Conservation (phyloP, 2,888 invertebrate genomes). For the Drosophila helvetica region DNA sequence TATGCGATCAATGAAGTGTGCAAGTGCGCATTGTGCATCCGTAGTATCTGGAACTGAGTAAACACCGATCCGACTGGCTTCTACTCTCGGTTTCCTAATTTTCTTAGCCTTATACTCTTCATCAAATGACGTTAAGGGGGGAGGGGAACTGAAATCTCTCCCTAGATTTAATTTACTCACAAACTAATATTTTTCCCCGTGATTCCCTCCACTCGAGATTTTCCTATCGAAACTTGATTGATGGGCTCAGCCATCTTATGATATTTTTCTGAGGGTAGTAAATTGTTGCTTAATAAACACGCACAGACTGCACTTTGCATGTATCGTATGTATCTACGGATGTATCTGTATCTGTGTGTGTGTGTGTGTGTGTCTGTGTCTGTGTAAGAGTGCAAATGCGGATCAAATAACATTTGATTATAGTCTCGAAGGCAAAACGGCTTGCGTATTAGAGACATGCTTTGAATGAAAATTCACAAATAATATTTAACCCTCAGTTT, state of each 20-base stretch:
- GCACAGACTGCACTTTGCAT: neutral
- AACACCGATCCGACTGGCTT: too few species aligned
- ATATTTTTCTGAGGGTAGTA: neutral
- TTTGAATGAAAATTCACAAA: neutral
- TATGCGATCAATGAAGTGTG: slow-evolving; percentile 43
- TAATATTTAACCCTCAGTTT: neutral
- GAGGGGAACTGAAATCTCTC: too few species aligned
- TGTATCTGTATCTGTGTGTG: neutral
- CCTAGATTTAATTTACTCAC: too few species aligned
- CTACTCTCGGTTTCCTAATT: neutral
- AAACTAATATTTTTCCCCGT: neutral
- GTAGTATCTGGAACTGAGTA: neutral
- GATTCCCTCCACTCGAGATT: neutral
- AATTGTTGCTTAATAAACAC: neutral
- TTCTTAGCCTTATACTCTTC: too few species aligned
- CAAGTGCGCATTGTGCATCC: slow-evolving; percentile 40
- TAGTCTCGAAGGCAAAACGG: neutral
- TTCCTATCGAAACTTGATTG: neutral
- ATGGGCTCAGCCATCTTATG: neutral
- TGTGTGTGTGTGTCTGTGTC: neutral
- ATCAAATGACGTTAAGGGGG: too few species aligned
- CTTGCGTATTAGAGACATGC: neutral
- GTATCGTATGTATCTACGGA: neutral
- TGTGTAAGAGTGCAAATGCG: neutral
- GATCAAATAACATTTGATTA: neutral